Conservation (phyloP, 2,888 invertebrate species). For the Cetonia aurata region DNA sequence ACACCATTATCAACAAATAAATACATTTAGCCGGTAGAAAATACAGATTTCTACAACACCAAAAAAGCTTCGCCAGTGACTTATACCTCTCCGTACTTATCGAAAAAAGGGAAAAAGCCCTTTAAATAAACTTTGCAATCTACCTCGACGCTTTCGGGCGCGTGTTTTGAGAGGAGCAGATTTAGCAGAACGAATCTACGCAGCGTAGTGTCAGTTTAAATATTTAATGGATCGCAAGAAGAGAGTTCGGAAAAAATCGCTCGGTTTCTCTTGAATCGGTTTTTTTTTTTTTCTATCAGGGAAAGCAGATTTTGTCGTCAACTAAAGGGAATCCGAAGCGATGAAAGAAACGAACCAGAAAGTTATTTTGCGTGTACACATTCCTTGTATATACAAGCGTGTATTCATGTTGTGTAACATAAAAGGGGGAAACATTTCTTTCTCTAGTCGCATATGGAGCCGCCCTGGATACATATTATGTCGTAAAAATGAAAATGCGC, state of each 20-base stretch:
- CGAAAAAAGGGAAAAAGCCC: no score
- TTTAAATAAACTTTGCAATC: no score
- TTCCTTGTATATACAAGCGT: no score
- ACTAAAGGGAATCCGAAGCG: no score
- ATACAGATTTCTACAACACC: no score
- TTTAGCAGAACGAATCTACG: slow-evolving; percentile 14
- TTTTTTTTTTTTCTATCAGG: no score
- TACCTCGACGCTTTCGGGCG: not conserved
- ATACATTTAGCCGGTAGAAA: no score
- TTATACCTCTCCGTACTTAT: no score
- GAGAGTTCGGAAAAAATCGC: slow-evolving; percentile 10
- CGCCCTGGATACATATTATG: slow-evolving; percentile 30
- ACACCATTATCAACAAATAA: no score
- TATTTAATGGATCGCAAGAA: slow-evolving; percentile 37
- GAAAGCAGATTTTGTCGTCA: no score
- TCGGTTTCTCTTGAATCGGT: no score
- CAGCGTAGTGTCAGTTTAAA: slow-evolving; percentile 23
- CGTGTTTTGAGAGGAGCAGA: slow-evolving; percentile 8
- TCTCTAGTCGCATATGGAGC: slow-evolving; percentile 32
- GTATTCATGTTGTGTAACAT: not conserved
- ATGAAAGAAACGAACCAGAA: not conserved
- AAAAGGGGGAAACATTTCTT: slow-evolving; percentile 29
- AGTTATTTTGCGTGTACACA: slow-evolving; percentile 12
- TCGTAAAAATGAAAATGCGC: slow-evolving; percentile 38
- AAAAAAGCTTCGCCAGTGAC: no score